A percentile compares a stretch with the other conserved stretches of the same genome.
Conservation (phyloP, 2,888 invertebrate species). For the Dinocampus coccinellae region DNA sequence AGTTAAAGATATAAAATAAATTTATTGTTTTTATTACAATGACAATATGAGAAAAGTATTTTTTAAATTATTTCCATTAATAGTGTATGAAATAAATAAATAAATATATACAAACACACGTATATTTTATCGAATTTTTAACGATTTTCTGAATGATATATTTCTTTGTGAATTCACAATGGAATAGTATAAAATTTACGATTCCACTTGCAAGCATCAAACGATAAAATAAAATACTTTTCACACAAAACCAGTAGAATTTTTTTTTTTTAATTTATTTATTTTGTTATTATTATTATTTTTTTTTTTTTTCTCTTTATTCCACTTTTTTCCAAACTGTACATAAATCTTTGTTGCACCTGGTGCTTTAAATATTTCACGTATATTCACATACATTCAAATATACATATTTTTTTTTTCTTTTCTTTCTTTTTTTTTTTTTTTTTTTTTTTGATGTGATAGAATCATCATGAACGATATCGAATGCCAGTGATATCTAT, state of each 20-base stretch:
- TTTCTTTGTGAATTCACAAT: background rate
- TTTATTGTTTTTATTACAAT: background rate
- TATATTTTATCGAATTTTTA: slow-evolving; percentile 20
- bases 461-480: slow-evolving; percentile 6
- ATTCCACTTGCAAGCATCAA: background rate
- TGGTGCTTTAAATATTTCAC: background rate
- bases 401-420: slow-evolving; percentile 13
- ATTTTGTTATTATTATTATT: too few relatives aligned
- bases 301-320: background rate
- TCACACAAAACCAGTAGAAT: background rate
- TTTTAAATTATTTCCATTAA: background rate
- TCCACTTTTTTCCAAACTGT: background rate
- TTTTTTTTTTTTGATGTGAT: background rate
- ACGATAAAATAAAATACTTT: slow-evolving; percentile 21
- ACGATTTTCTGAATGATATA: background rate
- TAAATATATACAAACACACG: background rate
- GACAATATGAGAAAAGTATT: background rate
- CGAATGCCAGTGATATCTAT: background rate
- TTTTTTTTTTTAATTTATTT: too few relatives aligned
- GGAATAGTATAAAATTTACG: slow-evolving; percentile 8
- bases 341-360: slow-evolving; percentile 13
- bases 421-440: slow-evolving; percentile 2
- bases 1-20: background rate
- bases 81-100: background rate
- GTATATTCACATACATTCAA: background rate